Conservation (phyloP, 2,888 invertebrate species). For the Acanthococcus lagerstroemiae region DNA sequence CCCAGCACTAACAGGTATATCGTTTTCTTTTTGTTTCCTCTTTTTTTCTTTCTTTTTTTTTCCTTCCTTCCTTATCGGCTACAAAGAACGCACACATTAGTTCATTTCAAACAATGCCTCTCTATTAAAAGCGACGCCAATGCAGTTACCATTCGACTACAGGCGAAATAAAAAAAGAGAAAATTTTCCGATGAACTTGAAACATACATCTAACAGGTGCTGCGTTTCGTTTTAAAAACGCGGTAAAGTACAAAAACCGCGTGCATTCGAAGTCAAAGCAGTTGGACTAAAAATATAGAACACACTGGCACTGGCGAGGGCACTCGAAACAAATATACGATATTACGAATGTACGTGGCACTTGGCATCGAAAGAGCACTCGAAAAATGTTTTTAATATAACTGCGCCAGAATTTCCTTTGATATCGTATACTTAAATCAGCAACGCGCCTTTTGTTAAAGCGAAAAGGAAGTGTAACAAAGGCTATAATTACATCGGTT, state of each 20-base stretch:
- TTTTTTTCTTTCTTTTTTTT: no score
- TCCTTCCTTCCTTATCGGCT: no score
- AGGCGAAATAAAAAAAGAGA: background rate
- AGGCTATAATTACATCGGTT: conserved; percentile 26
- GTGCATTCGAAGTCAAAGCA: background rate
- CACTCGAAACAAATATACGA: conserved; percentile 19
- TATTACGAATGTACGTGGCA: conserved; percentile 3
- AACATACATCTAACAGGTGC: background rate
- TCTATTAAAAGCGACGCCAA: background rate
- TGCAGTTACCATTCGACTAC: no score
- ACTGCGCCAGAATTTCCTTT: conserved; percentile 27
- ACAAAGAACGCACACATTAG: background rate
- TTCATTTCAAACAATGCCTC: background rate
- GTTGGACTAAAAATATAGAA: background rate
- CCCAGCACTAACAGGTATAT: no score
- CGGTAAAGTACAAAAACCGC: background rate
- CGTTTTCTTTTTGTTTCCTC: no score
- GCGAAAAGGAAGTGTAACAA: conserved; percentile 25
- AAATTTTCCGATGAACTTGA: background rate
- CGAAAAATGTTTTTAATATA: conserved; percentile 22
- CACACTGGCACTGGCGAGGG: background rate
- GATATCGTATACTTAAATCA: conserved; percentile 27
- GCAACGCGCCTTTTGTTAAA: conserved; percentile 24
- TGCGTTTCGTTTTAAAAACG: background rate
- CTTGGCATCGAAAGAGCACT: conserved; percentile 15